Conservation (phyloP, 2,888 invertebrate genomes). For the Neoitamus cyanurus region DNA sequence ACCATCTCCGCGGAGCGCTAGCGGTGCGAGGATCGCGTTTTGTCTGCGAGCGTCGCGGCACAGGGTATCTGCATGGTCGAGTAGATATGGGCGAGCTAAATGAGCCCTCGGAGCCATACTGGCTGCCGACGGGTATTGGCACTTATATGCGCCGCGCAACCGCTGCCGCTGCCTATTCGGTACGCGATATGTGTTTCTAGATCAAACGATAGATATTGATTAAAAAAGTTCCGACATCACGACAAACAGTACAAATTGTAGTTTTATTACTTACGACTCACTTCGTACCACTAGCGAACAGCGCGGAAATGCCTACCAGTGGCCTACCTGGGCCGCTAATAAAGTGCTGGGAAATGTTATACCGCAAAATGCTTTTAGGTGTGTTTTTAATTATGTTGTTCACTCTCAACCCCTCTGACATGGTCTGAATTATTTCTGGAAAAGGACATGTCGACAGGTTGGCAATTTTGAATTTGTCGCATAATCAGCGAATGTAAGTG, state of each 20-base stretch:
- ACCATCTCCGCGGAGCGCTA: not conserved
- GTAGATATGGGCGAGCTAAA: conserved; percentile 14
- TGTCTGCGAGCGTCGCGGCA: not conserved
- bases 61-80: not conserved
- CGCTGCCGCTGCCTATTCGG: not conserved
- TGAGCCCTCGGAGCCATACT: conserved; percentile 35
- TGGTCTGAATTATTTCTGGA: not conserved
- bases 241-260: conserved; percentile 45
- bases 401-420: not conserved
- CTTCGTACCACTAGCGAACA: not conserved
- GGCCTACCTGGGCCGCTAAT: not conserved
- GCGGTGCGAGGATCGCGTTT: not conserved
- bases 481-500: not conserved
- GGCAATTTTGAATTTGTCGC: not conserved
- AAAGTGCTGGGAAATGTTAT: not conserved
- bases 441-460: not conserved
- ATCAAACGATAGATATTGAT: conserved; percentile 14
- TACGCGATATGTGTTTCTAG: conserved; percentile 21
- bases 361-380: not conserved
- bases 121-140: conserved; percentile 7
- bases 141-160: not conserved
- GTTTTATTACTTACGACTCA: conserved; percentile 44
- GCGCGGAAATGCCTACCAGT: not conserved
- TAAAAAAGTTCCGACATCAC: conserved; percentile 47
- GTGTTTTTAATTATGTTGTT: conserved; percentile 5